Evolutionary conservation across 2,113 vertebrate genomes (phyloP).

Genomic region (Ctenomys sociabilis): DNA sequence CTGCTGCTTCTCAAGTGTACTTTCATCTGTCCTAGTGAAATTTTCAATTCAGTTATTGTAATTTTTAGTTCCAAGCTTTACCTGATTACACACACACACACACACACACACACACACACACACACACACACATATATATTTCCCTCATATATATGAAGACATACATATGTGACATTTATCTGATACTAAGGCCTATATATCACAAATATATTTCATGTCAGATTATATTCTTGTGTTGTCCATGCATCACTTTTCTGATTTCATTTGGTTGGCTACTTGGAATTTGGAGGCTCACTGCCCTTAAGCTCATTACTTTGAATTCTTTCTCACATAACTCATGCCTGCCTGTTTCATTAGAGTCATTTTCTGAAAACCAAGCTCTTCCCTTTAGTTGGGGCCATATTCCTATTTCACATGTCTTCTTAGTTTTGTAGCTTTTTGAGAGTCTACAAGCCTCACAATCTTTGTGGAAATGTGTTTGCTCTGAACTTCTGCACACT

Average conservation of each 20-base stretch:
- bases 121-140: neutral
- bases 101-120: too few species aligned
- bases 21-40: neutral
- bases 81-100: too few species aligned
- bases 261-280: neutral
- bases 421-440: neutral
- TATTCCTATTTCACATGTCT: neutral
- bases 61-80: neutral
- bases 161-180: neutral
- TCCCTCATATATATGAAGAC: too few species aligned
- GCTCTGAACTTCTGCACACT: neutral
- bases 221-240: neutral
- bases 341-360: neutral
- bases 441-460: neutral
- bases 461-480: neutral
- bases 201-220: neutral
- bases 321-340: too few species aligned
- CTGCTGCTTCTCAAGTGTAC: neutral
- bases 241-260: neutral
- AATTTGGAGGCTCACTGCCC: neutral
- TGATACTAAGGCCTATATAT: neutral
- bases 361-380: neutral
- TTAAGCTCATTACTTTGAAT: neutral
- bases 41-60: neutral
- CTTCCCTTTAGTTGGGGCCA: neutral